phyloP scores from a whole-genome alignment of 2,113 vertebrate species.

The Sitta europaea region DNA sequence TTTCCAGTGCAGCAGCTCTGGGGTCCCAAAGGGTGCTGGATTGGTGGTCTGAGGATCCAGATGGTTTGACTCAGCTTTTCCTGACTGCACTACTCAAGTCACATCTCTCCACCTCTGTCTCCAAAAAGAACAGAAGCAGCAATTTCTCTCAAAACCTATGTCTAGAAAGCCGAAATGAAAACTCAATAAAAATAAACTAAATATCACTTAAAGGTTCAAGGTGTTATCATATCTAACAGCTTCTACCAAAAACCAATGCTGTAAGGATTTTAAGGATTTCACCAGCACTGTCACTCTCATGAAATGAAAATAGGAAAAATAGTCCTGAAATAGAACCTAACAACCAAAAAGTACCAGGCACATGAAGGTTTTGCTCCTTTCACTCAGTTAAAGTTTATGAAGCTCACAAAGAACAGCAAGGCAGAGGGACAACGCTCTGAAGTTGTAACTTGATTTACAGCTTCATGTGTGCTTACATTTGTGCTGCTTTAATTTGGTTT shows the following conservation, averaged over 20 bases:
- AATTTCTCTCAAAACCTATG: neutral
- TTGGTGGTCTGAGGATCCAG: neutral
- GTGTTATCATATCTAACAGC: neutral
- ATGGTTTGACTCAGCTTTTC: neutral
- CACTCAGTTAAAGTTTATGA: neutral
- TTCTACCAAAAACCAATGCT: neutral
- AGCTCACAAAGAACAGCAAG: neutral
- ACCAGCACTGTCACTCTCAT: neutral
- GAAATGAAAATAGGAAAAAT: neutral
- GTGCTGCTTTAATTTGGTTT: neutral
- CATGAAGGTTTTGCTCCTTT: neutral
- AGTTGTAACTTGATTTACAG: neutral
- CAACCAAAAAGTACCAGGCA: neutral
- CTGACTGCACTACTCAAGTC: neutral
- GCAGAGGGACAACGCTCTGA: fast-evolving
- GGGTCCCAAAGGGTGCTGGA: neutral
- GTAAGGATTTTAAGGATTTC: neutral
- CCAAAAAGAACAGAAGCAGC: neutral
- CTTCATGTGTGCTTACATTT: neutral
- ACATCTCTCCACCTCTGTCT: neutral
- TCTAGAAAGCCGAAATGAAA: neutral
- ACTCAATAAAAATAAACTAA: neutral
- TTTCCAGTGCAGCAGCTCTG: neutral
- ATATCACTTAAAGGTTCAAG: neutral
- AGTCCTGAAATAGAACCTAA: neutral